These are phyloP conservation scores for Haplotaxodon microlepis DNA, from an alignment of 2,113 vertebrate species.

Conservation along the genomic window DNA sequence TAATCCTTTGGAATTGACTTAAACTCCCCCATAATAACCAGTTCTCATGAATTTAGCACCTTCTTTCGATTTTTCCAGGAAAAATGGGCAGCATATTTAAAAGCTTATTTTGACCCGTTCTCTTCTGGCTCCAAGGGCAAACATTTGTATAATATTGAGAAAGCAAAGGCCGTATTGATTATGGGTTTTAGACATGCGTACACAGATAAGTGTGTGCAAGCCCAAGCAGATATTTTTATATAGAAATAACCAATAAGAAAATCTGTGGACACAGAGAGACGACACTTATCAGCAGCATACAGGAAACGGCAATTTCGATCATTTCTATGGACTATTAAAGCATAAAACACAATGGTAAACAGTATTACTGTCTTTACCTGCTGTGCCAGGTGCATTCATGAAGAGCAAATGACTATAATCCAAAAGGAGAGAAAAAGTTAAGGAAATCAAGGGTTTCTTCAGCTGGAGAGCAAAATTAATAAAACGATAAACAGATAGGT, in stretches of 20 bases:
- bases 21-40: not conserved
- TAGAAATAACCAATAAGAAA: not conserved
- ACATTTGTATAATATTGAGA: not conserved
- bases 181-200: not conserved
- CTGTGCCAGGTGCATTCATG: not conserved
- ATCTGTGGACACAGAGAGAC: not conserved
- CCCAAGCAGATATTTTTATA: not conserved
- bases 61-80: not conserved
- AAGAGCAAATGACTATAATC: not conserved
- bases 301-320: rapidly evolving
- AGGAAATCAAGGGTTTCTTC: not conserved
- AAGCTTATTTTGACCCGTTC: not conserved
- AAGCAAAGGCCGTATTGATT: not conserved
- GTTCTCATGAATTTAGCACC: not conserved
- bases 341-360: not conserved
- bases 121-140: not conserved
- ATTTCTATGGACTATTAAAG: not conserved
- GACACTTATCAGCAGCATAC: not conserved
- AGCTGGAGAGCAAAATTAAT: not conserved
- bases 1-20: not conserved
- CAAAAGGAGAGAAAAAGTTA: not conserved
- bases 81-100: not conserved
- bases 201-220: not conserved
- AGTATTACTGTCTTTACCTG: not conserved
- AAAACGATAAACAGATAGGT: not conserved